Conservation (phyloP, 2,888 invertebrate genomes). For the Habrosyne pyritoides region DNA sequence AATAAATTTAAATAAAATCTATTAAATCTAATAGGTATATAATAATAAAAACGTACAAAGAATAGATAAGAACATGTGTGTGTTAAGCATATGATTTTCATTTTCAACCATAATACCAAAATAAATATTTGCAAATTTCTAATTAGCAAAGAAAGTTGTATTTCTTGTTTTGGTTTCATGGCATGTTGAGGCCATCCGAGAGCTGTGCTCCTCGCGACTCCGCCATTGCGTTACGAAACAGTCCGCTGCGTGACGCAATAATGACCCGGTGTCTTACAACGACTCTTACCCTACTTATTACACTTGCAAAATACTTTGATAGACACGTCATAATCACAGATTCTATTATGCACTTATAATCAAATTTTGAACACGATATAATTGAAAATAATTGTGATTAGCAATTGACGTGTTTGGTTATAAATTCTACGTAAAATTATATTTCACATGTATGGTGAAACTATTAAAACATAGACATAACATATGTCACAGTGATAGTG, state of each 20-base stretch:
- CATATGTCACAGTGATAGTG: too few species aligned
- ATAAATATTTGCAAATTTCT: slow-evolving; percentile 1
- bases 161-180: slow-evolving; percentile 4
- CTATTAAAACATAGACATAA: too few species aligned
- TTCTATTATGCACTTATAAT: not conserved
- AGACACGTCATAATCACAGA: not conserved
- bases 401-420: too few species aligned
- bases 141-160: slow-evolving; percentile 6
- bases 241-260: slow-evolving; percentile 40
- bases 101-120: too few species aligned
- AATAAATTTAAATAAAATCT: too few species aligned
- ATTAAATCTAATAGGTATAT: too few species aligned
- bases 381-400: not conserved
- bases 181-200: slow-evolving; percentile 1
- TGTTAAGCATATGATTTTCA: too few species aligned
- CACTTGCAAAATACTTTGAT: not conserved
- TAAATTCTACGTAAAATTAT: too few species aligned
- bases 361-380: not conserved
- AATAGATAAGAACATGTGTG: too few species aligned
- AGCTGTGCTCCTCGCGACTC: slow-evolving; percentile 13
- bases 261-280: slow-evolving; percentile 27
- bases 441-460: too few species aligned
- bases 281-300: slow-evolving; percentile 1
- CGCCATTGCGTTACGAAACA: slow-evolving; percentile 39
- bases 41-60: too few species aligned